These are phyloP conservation scores for Turritopsis dohrnii DNA, from an alignment of 30 jellyfish, hydroid and myxozoan species.

Conservation along the genomic window DNA sequence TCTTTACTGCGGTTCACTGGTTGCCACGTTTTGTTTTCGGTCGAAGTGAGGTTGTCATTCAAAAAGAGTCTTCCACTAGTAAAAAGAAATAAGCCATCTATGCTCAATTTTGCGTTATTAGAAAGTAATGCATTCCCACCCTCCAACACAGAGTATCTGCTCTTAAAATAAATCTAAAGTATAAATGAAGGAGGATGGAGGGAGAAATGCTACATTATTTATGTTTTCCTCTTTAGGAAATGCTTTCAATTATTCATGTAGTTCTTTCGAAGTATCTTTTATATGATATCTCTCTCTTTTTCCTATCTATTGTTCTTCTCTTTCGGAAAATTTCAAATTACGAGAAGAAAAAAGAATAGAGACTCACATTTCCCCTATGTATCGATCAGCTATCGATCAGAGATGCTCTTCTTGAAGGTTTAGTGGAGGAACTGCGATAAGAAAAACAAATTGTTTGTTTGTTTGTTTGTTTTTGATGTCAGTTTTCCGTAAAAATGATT, in stretches of 20 bases:
- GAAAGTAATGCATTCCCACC: neutral
- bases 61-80: too few species aligned
- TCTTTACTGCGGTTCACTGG: too few species aligned
- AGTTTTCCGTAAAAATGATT: neutral
- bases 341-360: neutral
- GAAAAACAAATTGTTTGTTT: neutral
- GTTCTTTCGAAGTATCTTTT: neutral
- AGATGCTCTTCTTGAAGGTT: too few species aligned
- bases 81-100: neutral
- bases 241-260: too few species aligned
- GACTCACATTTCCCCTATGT: neutral
- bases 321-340: neutral
- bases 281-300: neutral
- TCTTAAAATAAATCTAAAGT: neutral
- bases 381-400: too few species aligned
- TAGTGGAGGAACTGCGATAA: too few species aligned
- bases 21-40: too few species aligned
- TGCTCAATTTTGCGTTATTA: neutral
- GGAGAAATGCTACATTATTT: neutral
- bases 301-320: neutral
- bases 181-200: neutral
- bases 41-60: neutral
- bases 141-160: neutral
- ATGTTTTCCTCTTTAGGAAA: neutral
- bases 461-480: neutral